phyloP scores from a whole-genome alignment of 2,888 invertebrate species.

The Dorcus parallelipipedus region DNA sequence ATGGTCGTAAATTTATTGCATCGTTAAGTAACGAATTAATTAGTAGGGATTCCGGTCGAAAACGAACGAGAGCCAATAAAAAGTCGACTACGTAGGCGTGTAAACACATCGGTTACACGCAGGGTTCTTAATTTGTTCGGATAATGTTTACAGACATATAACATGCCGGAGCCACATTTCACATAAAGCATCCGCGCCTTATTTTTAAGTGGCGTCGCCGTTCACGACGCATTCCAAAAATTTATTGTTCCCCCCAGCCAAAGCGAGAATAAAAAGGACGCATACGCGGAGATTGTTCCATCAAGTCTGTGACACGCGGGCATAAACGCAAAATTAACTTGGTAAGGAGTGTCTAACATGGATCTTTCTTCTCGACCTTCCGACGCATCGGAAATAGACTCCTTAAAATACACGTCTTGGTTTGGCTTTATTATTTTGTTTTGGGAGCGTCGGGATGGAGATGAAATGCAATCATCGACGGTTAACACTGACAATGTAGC shows the following conservation, averaged over 20 bases:
- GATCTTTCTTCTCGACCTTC: no score
- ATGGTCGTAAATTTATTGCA: slow-evolving; percentile 1
- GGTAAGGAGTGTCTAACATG: no score
- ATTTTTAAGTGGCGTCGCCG: neutral
- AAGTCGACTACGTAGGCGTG: slow-evolving; percentile 6
- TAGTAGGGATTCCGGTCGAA: neutral
- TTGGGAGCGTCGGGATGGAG: no score
- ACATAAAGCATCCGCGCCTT: slow-evolving; percentile 6
- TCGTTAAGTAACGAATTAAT: neutral
- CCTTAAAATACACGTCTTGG: no score
- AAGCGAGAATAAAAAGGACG: no score
- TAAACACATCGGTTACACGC: slow-evolving; percentile 8
- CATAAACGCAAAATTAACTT: no score
- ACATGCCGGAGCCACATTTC: slow-evolving; percentile 16
- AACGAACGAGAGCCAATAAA: slow-evolving; percentile 2
- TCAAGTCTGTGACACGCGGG: no score
- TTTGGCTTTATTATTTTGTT: no score
- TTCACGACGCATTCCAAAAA: slow-evolving; percentile 6
- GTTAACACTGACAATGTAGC: neutral
- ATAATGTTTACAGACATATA: slow-evolving; percentile 16
- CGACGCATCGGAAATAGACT: no score
- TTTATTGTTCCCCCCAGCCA: neutral
- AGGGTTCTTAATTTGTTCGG: slow-evolving; percentile 8
- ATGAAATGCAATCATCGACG: no score
- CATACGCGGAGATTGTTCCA: no score